Conservation (phyloP, 2,113 vertebrate genomes). For the Mustelus asterias region DNA sequence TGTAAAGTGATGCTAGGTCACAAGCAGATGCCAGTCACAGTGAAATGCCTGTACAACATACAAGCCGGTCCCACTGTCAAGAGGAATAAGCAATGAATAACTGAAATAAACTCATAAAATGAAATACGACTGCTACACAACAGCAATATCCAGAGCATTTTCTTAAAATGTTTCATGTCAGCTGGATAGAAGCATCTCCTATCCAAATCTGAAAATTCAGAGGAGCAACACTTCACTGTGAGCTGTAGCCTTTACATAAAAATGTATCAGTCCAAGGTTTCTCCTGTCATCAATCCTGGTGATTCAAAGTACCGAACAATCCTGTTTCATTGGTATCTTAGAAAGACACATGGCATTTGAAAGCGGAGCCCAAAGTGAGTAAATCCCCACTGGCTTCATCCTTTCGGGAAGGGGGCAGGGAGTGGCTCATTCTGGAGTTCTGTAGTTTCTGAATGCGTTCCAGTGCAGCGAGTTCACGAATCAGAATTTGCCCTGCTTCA, state of each 20-base stretch:
- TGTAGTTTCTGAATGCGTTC: slow-evolving; percentile 36
- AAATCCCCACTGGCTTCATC: neutral
- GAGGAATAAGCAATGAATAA: neutral
- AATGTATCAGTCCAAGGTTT: neutral
- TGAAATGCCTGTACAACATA: neutral
- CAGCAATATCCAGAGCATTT: slow-evolving; percentile 3
- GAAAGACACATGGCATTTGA: neutral
- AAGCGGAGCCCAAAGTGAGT: neutral
- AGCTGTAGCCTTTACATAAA: neutral
- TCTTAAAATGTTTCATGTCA: neutral
- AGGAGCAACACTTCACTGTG: neutral
- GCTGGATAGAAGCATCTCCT: neutral
- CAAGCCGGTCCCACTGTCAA: neutral
- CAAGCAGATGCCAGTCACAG: neutral
- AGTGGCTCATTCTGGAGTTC: neutral
- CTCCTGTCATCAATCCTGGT: neutral
- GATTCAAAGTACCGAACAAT: neutral
- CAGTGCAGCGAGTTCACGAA: neutral
- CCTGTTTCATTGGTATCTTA: neutral
- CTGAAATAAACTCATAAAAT: neutral
- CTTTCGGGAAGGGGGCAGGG: neutral
- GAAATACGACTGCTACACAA: neutral
- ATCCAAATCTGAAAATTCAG: neutral
- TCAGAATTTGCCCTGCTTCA: slow-evolving; percentile 81
- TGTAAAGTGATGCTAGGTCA: neutral